Conservation (phyloP, 2,113 vertebrate genomes). For the Petromus typicus region DNA sequence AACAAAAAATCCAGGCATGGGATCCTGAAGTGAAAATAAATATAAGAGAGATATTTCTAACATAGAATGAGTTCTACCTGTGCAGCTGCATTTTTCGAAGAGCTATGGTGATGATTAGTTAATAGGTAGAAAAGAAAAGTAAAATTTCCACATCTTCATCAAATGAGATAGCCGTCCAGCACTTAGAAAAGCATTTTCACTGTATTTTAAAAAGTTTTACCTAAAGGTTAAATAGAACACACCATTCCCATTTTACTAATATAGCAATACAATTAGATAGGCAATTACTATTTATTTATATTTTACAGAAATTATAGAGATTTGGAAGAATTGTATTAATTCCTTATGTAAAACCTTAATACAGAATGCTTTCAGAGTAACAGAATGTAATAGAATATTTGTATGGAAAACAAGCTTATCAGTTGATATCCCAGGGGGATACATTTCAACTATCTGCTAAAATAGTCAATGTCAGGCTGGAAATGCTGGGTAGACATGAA, state of each 20-base stretch:
- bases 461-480: not conserved
- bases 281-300: not conserved
- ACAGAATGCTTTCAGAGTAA: not conserved
- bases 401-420: not conserved
- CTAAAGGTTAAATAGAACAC: not conserved
- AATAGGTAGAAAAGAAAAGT: not conserved
- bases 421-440: not conserved
- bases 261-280: not conserved
- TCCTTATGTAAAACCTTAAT: not conserved
- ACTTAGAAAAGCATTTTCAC: not conserved
- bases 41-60: not conserved
- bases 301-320: not conserved
- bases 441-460: not conserved
- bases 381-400: not conserved
- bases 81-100: not conserved
- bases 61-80: not conserved
- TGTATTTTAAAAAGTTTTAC: not conserved
- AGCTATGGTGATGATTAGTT: not conserved
- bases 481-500: not conserved
- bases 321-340: not conserved
- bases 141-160: not conserved
- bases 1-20: not conserved
- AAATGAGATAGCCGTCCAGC: not conserved
- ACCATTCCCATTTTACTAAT: not conserved
- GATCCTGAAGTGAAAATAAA: not conserved